These are phyloP conservation scores for Acleris literana DNA, from an alignment of 2,888 invertebrate genomes.

Conservation along the genomic window DNA sequence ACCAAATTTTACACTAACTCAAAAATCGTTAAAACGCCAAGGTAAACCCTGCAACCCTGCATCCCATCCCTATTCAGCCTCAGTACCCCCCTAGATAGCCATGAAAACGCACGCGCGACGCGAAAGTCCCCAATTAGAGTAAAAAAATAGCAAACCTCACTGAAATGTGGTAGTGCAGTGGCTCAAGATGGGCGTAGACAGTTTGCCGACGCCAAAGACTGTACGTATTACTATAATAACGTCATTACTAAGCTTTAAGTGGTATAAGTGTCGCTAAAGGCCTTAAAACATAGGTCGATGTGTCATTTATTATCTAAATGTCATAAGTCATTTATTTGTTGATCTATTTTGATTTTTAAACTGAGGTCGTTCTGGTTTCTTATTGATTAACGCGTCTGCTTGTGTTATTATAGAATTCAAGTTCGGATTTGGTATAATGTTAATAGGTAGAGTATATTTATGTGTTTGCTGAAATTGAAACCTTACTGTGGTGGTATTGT, in stretches of 20 bases:
- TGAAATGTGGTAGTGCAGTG: constrained; percentile 49
- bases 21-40: constrained; percentile 24
- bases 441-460: too few species aligned
- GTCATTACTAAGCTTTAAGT: too few species aligned
- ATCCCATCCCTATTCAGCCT: constrained; percentile 19
- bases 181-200: constrained; percentile 70
- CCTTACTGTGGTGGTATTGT: too few species aligned
- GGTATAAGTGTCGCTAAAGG: too few species aligned
- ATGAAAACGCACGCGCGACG: constrained; percentile 28
- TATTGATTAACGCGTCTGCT: too few species aligned
- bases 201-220: constrained; percentile 58
- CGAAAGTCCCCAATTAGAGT: constrained; percentile 49
- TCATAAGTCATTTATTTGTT: too few species aligned
- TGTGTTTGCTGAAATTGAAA: too few species aligned
- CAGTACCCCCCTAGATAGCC: constrained; percentile 22
- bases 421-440: too few species aligned
- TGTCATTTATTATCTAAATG: too few species aligned
- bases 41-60: not conserved
- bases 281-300: not conserved
- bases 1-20: not conserved
- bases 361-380: too few species aligned
- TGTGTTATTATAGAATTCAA: too few species aligned
- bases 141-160: constrained; percentile 44
- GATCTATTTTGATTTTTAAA: too few species aligned
- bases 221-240: constrained; percentile 50